phyloP scores from a whole-genome alignment of 2,888 invertebrate species.

The Acanthosoma haemorrhoidale region DNA sequence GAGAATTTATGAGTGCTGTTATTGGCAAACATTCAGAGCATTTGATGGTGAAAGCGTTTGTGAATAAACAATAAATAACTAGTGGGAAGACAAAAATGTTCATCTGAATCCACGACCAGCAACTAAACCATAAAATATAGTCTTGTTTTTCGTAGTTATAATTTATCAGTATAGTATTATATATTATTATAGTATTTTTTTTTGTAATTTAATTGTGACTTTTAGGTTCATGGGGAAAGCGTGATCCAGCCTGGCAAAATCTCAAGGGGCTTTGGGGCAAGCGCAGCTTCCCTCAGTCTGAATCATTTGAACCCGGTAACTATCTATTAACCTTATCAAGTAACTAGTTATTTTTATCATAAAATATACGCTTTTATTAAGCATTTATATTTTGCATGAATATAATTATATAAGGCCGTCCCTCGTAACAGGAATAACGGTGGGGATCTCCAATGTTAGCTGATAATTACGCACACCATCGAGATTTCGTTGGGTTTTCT shows the following conservation, averaged over 20 bases:
- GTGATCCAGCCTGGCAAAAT: conserved; percentile 73
- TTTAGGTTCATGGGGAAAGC: conserved; percentile 68
- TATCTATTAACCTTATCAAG: background rate
- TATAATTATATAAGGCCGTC: too few relatives aligned
- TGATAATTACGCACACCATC: too few relatives aligned
- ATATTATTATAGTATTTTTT: background rate
- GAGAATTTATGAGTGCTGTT: too few relatives aligned
- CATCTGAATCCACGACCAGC: too few relatives aligned
- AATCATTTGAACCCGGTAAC: conserved; percentile 24
- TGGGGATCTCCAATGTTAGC: too few relatives aligned
- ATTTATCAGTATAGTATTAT: background rate
- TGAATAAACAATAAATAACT: background rate
- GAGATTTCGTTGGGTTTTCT: too few relatives aligned
- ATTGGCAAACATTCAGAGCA: background rate
- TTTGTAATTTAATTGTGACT: too few relatives aligned
- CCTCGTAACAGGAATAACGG: too few relatives aligned
- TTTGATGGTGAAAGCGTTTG: background rate
- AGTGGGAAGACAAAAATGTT: background rate
- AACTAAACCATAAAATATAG: too few relatives aligned
- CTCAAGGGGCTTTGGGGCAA: conserved; percentile 76
- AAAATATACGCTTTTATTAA: too few relatives aligned
- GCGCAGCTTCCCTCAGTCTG: conserved; percentile 45
- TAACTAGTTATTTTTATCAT: background rate
- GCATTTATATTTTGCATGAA: too few relatives aligned
- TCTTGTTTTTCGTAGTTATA: background rate